These are phyloP conservation scores for Carcharodon carcharias DNA, from an alignment of 2,797 vertebrate species.

Conservation along the genomic window DNA sequence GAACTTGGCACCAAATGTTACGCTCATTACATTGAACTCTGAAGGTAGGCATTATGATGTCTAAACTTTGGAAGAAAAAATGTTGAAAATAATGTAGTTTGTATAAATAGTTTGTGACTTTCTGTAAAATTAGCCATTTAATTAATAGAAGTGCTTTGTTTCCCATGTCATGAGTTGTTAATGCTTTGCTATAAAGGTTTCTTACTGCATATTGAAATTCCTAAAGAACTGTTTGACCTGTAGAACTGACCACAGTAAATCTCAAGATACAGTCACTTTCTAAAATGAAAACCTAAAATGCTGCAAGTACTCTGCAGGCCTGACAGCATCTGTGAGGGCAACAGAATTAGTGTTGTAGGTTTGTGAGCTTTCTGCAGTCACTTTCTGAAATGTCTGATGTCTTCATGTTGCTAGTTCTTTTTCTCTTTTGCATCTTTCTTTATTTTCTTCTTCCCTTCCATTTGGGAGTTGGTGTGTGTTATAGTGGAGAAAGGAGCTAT, in stretches of 20 bases:
- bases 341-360: neutral
- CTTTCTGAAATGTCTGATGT: neutral
- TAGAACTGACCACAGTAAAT: neutral
- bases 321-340: neutral
- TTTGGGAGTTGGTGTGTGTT: neutral
- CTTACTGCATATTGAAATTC: neutral
- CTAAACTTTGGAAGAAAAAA: neutral
- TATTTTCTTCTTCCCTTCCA: neutral
- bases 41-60: slow-evolving; percentile 67
- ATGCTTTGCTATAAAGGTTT: neutral
- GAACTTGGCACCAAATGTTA: slow-evolving; percentile 84
- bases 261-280: neutral
- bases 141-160: neutral
- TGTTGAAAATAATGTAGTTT: neutral
- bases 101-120: neutral
- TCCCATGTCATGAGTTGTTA: neutral
- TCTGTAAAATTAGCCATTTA: neutral
- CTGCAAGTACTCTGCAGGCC: neutral
- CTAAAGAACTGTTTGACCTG: neutral
- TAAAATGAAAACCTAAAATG: neutral
- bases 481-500: neutral
- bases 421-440: neutral
- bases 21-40: slow-evolving; percentile 91
- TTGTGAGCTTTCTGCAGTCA: neutral
- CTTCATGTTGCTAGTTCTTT: neutral